phyloP scores from a whole-genome alignment of 2,797 vertebrate genomes.

The Lagodon rhomboides region DNA sequence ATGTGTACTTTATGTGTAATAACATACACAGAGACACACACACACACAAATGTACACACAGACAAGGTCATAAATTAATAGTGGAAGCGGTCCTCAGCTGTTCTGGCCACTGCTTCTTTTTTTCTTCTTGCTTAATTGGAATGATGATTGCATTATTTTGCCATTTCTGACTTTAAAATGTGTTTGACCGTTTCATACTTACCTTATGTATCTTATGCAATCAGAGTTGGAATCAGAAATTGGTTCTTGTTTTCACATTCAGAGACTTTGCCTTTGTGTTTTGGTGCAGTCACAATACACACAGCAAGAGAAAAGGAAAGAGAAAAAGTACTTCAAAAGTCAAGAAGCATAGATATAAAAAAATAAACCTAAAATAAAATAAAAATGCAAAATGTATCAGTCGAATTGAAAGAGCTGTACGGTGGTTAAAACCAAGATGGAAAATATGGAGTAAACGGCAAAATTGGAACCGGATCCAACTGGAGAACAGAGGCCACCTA shows the following conservation, averaged over 20 bases:
- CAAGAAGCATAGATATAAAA: neutral
- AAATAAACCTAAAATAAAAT: neutral
- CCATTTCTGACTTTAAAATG: neutral
- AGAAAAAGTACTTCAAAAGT: neutral
- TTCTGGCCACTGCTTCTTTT: neutral
- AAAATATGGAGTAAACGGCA: neutral
- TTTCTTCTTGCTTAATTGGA: neutral
- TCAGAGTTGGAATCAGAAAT: too few relatives aligned
- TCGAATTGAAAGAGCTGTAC: neutral
- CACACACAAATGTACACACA: neutral
- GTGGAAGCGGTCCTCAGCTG: slow-evolving; percentile 17
- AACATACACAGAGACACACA: neutral
- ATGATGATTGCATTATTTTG: neutral
- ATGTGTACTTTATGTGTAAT: slow-evolving; percentile 19
- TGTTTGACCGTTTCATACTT: too few relatives aligned
- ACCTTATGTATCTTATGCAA: too few relatives aligned
- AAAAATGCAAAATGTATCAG: neutral
- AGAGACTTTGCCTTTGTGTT: too few relatives aligned
- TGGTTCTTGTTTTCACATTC: too few relatives aligned
- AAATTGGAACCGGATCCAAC: too few relatives aligned
- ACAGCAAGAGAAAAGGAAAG: neutral
- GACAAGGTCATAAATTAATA: slow-evolving; percentile 48
- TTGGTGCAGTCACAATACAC: too few relatives aligned
- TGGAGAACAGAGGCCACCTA: too few relatives aligned
- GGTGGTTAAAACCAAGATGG: neutral